Evolutionary conservation across 2,888 invertebrate species (phyloP), one percentile per base, ranked within the genome.

Genomic region (Scaptomyza parva): DNA sequence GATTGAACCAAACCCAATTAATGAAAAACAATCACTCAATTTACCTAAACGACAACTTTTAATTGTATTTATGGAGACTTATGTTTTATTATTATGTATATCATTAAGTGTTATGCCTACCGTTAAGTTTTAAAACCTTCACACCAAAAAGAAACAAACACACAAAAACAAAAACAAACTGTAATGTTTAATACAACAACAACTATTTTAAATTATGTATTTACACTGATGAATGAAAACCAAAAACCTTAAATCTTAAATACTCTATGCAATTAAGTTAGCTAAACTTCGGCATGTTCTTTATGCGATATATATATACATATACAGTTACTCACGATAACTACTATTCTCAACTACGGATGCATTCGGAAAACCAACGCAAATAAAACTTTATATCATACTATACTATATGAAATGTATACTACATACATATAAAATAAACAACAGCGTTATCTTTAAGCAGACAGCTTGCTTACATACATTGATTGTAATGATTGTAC

Each of bases 11-110:
- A 83, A 61, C 59, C 88, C 81, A 74, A 80, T 71, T 84, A 84
- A 84, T 79, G 80, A 73, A 68, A 76, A 76, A 79, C 87, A 83
- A 88, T 88, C 83, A 88, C 88, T 88, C 87, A 84, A 88, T 88
- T 88, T 83, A 86, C 85, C 85, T 80, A 68, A 64, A 64, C 52
- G 37, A 41, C 26, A 62, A 62, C 62, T 61, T 63, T 68, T 41
- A 75, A 75, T 58, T 71, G 48, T 64, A 65, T 76, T 81, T 71
- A 86, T 65, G 70, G 58, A 66, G 62, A 71, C 55, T 80, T 80
- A 28, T 66, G 66, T 67, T 84, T 55, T 62, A 66, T 70, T 76
- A 60, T 68, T 73, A 60, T 63, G 9, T 28, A 28, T 28, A 28
- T 66, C 48, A 66, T 77, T 86, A 83, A 87, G 82, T 80, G 87